These are phyloP conservation scores for Platysternon megacephalum DNA, from an alignment of 2,113 vertebrate species.

Conservation along the genomic window DNA sequence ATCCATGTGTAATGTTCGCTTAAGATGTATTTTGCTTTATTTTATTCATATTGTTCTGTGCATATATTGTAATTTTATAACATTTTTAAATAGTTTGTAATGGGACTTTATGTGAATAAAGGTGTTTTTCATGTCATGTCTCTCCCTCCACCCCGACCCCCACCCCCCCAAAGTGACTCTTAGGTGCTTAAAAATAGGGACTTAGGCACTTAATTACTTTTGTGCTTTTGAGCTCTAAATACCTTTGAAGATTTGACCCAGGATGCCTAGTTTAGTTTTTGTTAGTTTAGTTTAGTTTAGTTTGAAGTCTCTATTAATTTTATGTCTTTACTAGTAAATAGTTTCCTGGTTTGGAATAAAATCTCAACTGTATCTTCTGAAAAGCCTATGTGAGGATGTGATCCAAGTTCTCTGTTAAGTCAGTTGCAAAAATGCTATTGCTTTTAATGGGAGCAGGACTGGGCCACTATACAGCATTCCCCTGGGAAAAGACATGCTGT, in stretches of 20 bases:
- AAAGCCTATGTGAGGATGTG: not conserved
- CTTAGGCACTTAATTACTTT: too few relatives aligned
- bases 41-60: too few relatives aligned
- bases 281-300: not conserved
- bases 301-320: not conserved
- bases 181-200: too few relatives aligned
- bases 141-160: too few relatives aligned
- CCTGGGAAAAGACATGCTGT: not conserved
- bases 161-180: too few relatives aligned
- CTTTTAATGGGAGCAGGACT: fast-evolving
- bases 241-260: not conserved
- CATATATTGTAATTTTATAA: too few relatives aligned
- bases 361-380: not conserved
- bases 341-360: not conserved
- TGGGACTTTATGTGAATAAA: too few relatives aligned
- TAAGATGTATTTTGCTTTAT: too few relatives aligned
- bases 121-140: too few relatives aligned
- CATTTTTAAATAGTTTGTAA: too few relatives aligned
- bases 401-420: not conserved
- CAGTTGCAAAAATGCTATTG: not conserved
- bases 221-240: not conserved
- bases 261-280: not conserved
- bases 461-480: not conserved
- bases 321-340: not conserved
- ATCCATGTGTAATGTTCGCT: too few relatives aligned